Base-by-base conservation (phyloP, 1,140 invertebrate species). In the Pachyrhynchus sulphureomaculatus region DNA sequence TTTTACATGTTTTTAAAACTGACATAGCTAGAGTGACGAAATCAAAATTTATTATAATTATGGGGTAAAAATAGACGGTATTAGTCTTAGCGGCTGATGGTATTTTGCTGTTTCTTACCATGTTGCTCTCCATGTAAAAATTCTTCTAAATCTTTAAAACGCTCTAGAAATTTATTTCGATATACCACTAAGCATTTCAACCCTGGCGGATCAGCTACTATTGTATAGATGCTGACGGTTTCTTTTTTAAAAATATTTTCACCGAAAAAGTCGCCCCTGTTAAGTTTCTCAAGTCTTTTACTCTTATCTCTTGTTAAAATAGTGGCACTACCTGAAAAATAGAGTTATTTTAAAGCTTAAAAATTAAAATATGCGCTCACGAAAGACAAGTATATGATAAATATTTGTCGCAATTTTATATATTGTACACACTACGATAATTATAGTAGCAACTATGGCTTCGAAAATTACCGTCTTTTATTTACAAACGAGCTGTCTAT, bases 141-240 rank as follows among this genome's bases (percentile, higher is more conserved):
- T 12, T 67, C 64, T 21, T 67, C 64, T 77, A 81, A 39, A 74
- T 78, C 70, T 1, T 68, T 67, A 21, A 73, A 73, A 59, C 73
- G 66, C 20, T 72, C 66, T 9, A 71, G 66, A 56, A 76, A 76
- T 18, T 72, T 49, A 86, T 86, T 84, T 81, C 93, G 81, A 67
- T 95, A 92, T 10, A 98, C 79, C 0, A 91, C 90, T 4, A 97
- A 82, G 72, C 94, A 95, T 75, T 96, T 92, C 0, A 94, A 92
- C 8, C 92, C 93, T 0, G 92, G 89, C 15, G 88, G 84, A 71
- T 90, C 82, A 0, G 93, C 93, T 36, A 90, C 88, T 0, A 95
- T 91, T 62, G 90, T 96, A 2, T 93, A 94, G 45, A 93, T 88
- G 21, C 94, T 81, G 18, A 87, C 81, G 74, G 92, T 91, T 64